Evolutionary conservation across 2,113 vertebrate genomes (phyloP).

Genomic region (Dasyprocta punctata): DNA sequence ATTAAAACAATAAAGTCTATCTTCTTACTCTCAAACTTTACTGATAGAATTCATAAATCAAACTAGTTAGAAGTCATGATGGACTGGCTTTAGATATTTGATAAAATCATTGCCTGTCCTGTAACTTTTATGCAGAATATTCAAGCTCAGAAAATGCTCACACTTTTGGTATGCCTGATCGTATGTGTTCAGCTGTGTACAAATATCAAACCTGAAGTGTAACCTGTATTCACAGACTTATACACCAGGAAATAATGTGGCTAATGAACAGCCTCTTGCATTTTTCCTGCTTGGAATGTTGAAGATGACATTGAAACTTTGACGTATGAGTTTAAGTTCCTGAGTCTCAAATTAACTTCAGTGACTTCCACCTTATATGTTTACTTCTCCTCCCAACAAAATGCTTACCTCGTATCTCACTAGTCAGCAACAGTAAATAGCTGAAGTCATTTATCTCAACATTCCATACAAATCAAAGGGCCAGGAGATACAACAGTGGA

Average conservation of each 20-base stretch:
- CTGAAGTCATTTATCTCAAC: neutral
- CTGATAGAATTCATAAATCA: neutral
- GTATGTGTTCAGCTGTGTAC: neutral
- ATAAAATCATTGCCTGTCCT: neutral
- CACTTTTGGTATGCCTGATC: neutral
- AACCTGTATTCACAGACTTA: neutral
- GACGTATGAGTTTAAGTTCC: neutral
- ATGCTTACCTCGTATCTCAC: neutral
- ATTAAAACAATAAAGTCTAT: neutral
- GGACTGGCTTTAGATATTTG: neutral
- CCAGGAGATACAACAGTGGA: neutral
- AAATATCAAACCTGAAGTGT: neutral
- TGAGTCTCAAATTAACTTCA: neutral
- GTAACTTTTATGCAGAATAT: slow-evolving; percentile 31
- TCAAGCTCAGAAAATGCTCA: neutral
- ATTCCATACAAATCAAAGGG: neutral
- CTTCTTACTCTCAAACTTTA: neutral
- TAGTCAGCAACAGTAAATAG: neutral
- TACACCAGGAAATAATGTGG: neutral
- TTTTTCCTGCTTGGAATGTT: neutral
- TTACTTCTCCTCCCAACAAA: neutral
- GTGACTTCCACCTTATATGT: neutral
- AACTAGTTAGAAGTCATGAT: neutral
- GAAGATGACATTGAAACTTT: neutral
- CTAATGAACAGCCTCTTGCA: neutral